A percentile compares a stretch with the other conserved stretches of the same genome.
These are phyloP conservation scores for Orchestes rusci DNA, from an alignment of 2,888 invertebrate genomes.

Conservation along the genomic window DNA sequence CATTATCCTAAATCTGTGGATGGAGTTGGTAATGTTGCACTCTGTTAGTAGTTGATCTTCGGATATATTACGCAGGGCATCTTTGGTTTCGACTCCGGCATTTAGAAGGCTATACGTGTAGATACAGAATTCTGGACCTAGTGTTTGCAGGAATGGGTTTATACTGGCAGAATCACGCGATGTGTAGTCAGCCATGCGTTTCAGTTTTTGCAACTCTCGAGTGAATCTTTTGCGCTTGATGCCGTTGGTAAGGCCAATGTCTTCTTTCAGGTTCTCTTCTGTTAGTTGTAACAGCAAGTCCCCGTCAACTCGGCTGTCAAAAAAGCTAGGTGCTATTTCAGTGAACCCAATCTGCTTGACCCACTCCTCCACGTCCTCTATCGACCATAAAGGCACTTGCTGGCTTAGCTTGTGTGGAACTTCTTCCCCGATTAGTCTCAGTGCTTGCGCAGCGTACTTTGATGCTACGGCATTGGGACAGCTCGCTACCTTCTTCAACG, in stretches of 20 bases:
- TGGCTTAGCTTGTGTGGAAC: constrained; percentile 97
- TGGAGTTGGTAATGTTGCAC: constrained; percentile 89
- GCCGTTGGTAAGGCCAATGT: constrained; percentile 89
- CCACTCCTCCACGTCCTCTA: constrained; percentile 96
- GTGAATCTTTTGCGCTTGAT: constrained; percentile 89
- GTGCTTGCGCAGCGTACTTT: constrained; percentile 90
- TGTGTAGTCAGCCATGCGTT: constrained; percentile 94
- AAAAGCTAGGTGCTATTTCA: constrained; percentile 76
- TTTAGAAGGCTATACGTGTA: constrained; percentile 96
- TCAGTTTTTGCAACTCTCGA: constrained; percentile 84
- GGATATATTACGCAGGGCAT: constrained; percentile 74
- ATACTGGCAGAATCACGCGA: constrained; percentile 89
- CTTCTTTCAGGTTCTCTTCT: constrained; percentile 86
- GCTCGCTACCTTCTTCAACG: constrained; percentile 91
- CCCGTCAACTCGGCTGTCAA: constrained; percentile 91
- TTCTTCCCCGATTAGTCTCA: constrained; percentile 89
- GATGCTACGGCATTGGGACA: constrained; percentile 97
- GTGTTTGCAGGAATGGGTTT: constrained; percentile 72
- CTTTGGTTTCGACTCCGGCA: constrained; percentile 83
- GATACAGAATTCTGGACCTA: constrained; percentile 86
- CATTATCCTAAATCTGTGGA: constrained; percentile 85
- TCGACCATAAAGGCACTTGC: constrained; percentile 96
- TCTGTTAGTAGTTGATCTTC: constrained; percentile 89
- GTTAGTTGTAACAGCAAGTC: constrained; percentile 88
- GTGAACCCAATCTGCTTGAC: constrained; percentile 95